phyloP scores from a whole-genome alignment of 2,797 vertebrate genomes.

The Parauchenoglanis ngamensis region DNA sequence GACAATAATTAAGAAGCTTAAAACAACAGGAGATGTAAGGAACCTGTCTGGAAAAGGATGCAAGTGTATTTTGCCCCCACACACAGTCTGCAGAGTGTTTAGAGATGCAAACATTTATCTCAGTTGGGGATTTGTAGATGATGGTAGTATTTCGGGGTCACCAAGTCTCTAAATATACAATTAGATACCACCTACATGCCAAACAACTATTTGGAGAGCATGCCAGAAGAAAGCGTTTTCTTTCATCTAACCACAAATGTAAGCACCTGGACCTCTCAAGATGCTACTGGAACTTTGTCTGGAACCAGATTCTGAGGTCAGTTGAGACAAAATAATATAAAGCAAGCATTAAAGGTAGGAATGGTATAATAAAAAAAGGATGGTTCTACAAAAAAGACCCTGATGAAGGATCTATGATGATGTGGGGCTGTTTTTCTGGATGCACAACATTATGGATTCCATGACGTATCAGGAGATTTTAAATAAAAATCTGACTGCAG shows the following conservation, averaged over 20 bases:
- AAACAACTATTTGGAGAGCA: constrained; percentile 4
- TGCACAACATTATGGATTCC: neutral
- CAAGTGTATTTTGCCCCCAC: neutral
- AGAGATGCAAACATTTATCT: neutral
- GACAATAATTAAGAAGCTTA: neutral
- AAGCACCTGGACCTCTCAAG: neutral
- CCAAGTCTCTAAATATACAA: constrained; percentile 1
- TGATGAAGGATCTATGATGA: neutral
- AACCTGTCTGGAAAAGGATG: neutral
- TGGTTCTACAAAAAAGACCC: neutral
- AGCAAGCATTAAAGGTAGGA: neutral
- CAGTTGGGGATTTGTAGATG: constrained; percentile 17
- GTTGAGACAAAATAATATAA: neutral
- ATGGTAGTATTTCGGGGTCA: constrained; percentile 21
- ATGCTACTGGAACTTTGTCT: neutral
- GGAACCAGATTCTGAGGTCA: neutral
- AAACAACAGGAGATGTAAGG: neutral
- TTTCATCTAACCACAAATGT: constrained; percentile 3
- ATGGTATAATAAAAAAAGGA: neutral
- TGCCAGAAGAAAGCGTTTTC: neutral
- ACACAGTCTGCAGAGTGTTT: too few relatives aligned
- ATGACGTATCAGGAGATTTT: neutral
- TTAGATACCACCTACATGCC: constrained; percentile 10
- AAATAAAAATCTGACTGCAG: neutral
- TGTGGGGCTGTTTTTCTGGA: neutral